A percentile compares a stretch with the other conserved stretches of the same genome.
These are phyloP conservation scores for Lytechinus pictus DNA, from an alignment of 35 echinoderm and acorn worm species.

Conservation along the genomic window DNA sequence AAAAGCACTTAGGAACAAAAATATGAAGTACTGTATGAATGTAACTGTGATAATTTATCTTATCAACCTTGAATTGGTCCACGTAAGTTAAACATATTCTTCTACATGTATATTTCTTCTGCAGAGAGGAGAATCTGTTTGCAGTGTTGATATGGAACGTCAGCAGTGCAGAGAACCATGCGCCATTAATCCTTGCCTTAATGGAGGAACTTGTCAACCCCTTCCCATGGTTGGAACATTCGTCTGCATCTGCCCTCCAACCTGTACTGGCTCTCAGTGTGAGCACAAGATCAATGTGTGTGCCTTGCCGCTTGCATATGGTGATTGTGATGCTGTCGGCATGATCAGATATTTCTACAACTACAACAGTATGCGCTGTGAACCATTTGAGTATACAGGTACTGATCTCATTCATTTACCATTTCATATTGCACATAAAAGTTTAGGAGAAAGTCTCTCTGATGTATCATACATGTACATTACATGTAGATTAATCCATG, in stretches of 20 bases:
- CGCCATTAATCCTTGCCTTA: constrained; percentile 69
- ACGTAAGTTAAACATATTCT: neutral
- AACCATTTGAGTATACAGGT: constrained; percentile 84
- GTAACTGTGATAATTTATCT: too few species aligned
- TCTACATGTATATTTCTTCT: neutral
- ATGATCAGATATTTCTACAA: constrained; percentile 75
- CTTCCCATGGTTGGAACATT: constrained; percentile 74
- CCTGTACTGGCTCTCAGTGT: constrained; percentile 71
- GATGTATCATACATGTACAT: too few species aligned
- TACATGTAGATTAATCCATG: too few species aligned
- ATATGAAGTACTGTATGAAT: too few species aligned
- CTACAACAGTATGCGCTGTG: constrained; percentile 74
- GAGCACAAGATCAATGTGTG: constrained; percentile 89
- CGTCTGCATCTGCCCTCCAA: constrained; percentile 79
- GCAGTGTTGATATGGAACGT: constrained; percentile 54
- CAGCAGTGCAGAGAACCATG: constrained; percentile 82
- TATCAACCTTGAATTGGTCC: too few species aligned
- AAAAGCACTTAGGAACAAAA: too few species aligned
- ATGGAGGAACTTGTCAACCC: constrained; percentile 78
- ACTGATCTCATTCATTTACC: neutral
- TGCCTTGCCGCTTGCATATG: constrained; percentile 50
- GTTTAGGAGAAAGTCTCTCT: too few species aligned
- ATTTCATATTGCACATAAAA: too few species aligned
- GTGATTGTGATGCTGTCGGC: constrained; percentile 62
- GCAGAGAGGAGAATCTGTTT: constrained; percentile 54